These are phyloP conservation scores for Vanessa tameamea DNA, from an alignment of 1,140 invertebrate species.

Conservation along the genomic window DNA sequence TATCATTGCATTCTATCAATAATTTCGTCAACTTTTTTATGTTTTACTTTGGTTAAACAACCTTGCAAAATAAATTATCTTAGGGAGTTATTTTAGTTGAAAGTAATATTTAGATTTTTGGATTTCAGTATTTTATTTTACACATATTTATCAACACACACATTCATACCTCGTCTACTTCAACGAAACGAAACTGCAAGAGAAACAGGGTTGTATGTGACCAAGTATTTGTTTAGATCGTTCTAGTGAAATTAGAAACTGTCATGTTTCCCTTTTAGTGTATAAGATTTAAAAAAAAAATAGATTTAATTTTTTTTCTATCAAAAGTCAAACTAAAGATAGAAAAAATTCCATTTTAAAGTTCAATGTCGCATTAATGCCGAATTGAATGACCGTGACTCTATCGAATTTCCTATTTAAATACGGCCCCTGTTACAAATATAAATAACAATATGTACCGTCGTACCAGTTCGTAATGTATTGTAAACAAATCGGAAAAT, in stretches of 20 bases:
- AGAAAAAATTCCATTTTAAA: conserved; percentile 43
- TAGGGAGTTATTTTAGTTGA: too few species aligned
- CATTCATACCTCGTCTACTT: conserved; percentile 40
- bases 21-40: too few species aligned
- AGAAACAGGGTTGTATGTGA: conserved; percentile 62
- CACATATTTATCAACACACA: not conserved
- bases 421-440: conserved; percentile 21
- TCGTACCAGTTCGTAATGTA: conserved; percentile 34
- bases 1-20: too few species aligned
- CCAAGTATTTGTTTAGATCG: conserved; percentile 67
- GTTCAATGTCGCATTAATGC: conserved; percentile 19
- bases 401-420: conserved; percentile 21
- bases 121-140: too few species aligned
- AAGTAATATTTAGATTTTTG: too few species aligned
- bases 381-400: conserved; percentile 18
- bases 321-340: conserved; percentile 58
- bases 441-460: conserved; percentile 6
- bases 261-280: conserved; percentile 33
- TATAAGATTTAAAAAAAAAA: conserved; percentile 30
- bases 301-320: conserved; percentile 39
- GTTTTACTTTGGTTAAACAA: too few species aligned
- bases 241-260: conserved; percentile 46
- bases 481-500: conserved; percentile 1
- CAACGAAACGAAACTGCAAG: conserved; percentile 32
- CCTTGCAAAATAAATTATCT: too few species aligned